phyloP scores from a whole-genome alignment of 1,140 invertebrate genomes.

The Drosophila kohkoa region DNA sequence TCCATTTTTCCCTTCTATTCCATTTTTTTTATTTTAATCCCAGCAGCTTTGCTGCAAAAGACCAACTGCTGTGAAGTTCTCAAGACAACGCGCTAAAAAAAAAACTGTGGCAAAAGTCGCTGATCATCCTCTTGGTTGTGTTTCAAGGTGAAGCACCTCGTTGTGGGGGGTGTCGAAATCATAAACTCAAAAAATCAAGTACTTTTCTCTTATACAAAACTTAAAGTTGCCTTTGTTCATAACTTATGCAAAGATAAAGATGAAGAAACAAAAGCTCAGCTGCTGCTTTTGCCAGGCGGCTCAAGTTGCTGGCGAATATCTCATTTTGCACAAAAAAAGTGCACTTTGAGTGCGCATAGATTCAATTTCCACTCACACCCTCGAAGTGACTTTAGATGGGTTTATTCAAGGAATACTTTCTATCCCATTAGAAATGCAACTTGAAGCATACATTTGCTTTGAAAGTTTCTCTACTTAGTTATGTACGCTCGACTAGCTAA shows the following conservation, averaged over 20 bases:
- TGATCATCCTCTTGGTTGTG: constrained; percentile 50
- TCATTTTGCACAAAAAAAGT: constrained; percentile 37
- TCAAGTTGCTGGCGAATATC: constrained; percentile 32
- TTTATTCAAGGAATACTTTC: neutral
- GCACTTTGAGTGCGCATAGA: constrained; percentile 35
- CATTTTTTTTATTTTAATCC: constrained; percentile 9
- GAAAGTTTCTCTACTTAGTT: neutral
- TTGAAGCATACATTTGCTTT: neutral
- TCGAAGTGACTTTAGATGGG: neutral
- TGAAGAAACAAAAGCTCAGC: constrained; percentile 9
- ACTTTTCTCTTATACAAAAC: neutral
- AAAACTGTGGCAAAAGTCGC: constrained; percentile 53
- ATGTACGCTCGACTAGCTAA: constrained; percentile 50
- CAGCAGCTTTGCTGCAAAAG: constrained; percentile 14
- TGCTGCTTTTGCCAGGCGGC: constrained; percentile 15
- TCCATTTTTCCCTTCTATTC: no score
- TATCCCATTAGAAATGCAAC: neutral
- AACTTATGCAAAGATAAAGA: constrained; percentile 7
- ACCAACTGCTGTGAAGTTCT: constrained; percentile 56
- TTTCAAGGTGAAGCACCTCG: constrained; percentile 33
- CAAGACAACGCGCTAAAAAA: constrained; percentile 48
- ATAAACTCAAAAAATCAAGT: constrained; percentile 2
- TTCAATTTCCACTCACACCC: constrained; percentile 42
- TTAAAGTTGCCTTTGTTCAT: constrained; percentile 30
- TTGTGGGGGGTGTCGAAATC: constrained; percentile 2